A percentile compares a stretch with the other conserved stretches of the same genome.
Conservation (phyloP, 2,888 invertebrate species). For the Phlogophora meticulosa region DNA sequence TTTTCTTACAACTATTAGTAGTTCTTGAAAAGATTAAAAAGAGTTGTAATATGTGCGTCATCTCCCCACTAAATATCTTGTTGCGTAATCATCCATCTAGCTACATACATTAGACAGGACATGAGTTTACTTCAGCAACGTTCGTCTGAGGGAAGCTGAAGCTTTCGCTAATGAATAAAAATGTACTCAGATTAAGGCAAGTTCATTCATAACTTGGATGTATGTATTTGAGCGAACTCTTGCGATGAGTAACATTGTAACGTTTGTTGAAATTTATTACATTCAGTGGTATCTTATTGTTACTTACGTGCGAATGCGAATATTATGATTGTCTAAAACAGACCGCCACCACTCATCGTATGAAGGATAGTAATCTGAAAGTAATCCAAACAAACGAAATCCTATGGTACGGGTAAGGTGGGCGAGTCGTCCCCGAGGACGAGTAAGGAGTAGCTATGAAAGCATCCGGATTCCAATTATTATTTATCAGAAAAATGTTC, state of each 20-base stretch:
- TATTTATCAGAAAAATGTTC: conserved; percentile 34
- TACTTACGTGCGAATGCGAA: not conserved
- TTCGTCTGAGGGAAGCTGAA: not conserved
- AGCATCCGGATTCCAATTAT: conserved; percentile 26
- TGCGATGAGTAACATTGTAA: too few relatives aligned
- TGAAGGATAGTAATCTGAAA: conserved; percentile 12
- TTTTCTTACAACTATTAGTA: too few relatives aligned
- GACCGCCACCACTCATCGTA: not conserved
- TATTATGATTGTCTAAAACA: not conserved
- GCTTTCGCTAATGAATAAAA: conserved; percentile 30
- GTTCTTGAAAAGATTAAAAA: not conserved
- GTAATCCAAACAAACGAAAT: conserved; percentile 9
- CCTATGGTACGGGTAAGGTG: not conserved
- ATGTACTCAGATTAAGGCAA: conserved; percentile 9
- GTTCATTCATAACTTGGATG: conserved; percentile 5
- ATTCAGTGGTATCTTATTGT: not conserved
- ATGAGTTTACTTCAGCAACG: not conserved
- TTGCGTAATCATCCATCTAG: not conserved
- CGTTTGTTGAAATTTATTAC: conserved; percentile 1
- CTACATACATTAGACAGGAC: too few relatives aligned
- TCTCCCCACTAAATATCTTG: not conserved
- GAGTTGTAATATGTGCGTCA: not conserved
- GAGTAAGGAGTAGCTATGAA: not conserved
- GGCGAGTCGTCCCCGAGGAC: not conserved
- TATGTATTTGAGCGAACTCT: not conserved